A percentile compares a stretch with the other conserved stretches of the same genome.
phyloP scores from a whole-genome alignment of 2,888 invertebrate species.

The Coleophora flavipennella region DNA sequence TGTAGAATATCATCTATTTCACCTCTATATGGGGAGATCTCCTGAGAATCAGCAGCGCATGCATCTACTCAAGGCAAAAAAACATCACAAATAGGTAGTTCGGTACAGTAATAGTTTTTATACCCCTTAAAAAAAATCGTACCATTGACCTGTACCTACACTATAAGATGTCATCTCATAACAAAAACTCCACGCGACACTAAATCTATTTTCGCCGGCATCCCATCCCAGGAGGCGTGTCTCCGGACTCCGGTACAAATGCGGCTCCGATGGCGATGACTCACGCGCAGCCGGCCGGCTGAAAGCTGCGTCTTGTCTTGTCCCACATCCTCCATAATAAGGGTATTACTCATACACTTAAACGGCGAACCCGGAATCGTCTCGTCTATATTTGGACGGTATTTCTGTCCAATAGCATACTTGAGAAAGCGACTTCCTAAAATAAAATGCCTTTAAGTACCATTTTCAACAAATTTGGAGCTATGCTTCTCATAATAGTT shows the following conservation, averaged over 20 bases:
- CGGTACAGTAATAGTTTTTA: no score
- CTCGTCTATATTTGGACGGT: slow-evolving; percentile 25
- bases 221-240: slow-evolving; percentile 67
- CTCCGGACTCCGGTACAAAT: slow-evolving; percentile 59
- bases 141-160: slow-evolving; percentile 25
- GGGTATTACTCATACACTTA: slow-evolving; percentile 66
- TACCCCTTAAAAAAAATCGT: no score
- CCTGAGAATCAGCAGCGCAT: no score
- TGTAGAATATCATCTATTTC: no score
- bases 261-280: slow-evolving; percentile 47
- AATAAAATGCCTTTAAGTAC: no score
- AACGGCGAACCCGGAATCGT: slow-evolving; percentile 60
- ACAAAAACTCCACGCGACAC: slow-evolving; percentile 61
- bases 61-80: no score
- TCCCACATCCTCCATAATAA: slow-evolving; percentile 64
- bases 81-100: no score
- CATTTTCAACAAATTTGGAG: no score
- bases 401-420: slow-evolving; percentile 9
- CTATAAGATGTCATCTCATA: slow-evolving; percentile 13
- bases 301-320: slow-evolving; percentile 65
- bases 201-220: slow-evolving; percentile 57
- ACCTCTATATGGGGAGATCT: no score
- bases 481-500: no score
- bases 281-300: slow-evolving; percentile 50
- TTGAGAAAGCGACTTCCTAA: no score